phyloP scores from a whole-genome alignment of 2,888 invertebrate species.

The Mystacides longicornis region DNA sequence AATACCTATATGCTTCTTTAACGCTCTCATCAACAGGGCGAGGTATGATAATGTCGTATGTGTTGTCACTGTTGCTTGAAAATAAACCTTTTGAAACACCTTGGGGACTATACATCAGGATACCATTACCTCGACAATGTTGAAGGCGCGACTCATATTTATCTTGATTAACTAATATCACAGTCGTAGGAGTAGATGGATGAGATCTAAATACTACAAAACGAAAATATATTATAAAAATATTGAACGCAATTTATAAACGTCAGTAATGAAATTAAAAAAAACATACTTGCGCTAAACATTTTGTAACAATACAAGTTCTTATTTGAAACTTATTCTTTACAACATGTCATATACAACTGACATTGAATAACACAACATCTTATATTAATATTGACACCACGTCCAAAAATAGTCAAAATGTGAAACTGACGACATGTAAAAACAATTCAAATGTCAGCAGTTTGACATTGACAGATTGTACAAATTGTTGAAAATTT shows the following conservation, averaged over 20 bases:
- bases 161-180: constrained; percentile 35
- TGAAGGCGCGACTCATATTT: constrained; percentile 63
- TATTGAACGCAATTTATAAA: not conserved
- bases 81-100: constrained; percentile 26
- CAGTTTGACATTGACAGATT: too few relatives aligned
- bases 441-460: too few relatives aligned
- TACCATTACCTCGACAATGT: constrained; percentile 67
- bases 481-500: too few relatives aligned
- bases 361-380: too few relatives aligned
- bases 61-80: constrained; percentile 36
- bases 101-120: constrained; percentile 66
- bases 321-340: not conserved
- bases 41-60: constrained; percentile 69
- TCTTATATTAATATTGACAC: too few relatives aligned
- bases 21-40: constrained; percentile 67
- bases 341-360: not conserved
- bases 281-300: not conserved
- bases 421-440: too few relatives aligned
- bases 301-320: not conserved
- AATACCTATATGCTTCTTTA: constrained; percentile 66
- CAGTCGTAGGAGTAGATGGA: constrained; percentile 13
- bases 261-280: not conserved
- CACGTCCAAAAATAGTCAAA: too few relatives aligned
- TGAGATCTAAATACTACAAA: constrained; percentile 17
- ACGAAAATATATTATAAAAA: too few relatives aligned